These are phyloP conservation scores for Morpho achilles DNA, from an alignment of 2,888 invertebrate species.

Conservation along the genomic window DNA sequence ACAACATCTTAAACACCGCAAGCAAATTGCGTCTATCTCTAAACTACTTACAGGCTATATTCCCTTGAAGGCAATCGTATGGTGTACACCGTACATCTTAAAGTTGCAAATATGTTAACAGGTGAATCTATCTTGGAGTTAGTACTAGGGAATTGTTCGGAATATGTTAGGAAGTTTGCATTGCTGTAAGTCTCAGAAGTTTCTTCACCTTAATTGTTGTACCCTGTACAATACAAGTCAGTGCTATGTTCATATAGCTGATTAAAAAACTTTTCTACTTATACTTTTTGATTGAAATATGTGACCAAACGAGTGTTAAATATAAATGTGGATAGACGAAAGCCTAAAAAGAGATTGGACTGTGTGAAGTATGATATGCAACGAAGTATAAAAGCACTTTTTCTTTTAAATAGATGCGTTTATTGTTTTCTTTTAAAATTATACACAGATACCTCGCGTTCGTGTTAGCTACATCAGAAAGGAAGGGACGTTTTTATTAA, in stretches of 20 bases:
- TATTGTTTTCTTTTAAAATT: too few relatives aligned
- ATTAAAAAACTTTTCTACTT: conserved; percentile 27
- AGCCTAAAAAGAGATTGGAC: too few relatives aligned
- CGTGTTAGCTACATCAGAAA: too few relatives aligned
- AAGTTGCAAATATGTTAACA: conserved; percentile 48
- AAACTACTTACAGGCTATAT: conserved; percentile 24
- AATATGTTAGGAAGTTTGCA: conserved; percentile 47
- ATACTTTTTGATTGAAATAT: conserved; percentile 19
- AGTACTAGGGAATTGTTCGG: conserved; percentile 41
- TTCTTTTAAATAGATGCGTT: too few relatives aligned
- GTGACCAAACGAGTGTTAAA: too few relatives aligned
- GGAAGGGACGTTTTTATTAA: too few relatives aligned
- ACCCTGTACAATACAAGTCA: conserved; percentile 23
- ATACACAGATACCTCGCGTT: too few relatives aligned
- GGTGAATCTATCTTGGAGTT: conserved; percentile 49
- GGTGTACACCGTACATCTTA: conserved; percentile 16
- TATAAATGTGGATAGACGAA: too few relatives aligned
- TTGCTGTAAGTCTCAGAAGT: conserved; percentile 32
- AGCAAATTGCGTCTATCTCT: conserved; percentile 18
- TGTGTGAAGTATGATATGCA: too few relatives aligned
- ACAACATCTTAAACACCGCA: conserved; percentile 15
- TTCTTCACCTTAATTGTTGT: conserved; percentile 34
- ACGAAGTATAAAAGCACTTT: too few relatives aligned
- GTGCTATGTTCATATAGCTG: conserved; percentile 24
- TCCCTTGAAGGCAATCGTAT: conserved; percentile 17